Conservation (phyloP, 2,113 vertebrate species). For the Pollachius pollachius region DNA sequence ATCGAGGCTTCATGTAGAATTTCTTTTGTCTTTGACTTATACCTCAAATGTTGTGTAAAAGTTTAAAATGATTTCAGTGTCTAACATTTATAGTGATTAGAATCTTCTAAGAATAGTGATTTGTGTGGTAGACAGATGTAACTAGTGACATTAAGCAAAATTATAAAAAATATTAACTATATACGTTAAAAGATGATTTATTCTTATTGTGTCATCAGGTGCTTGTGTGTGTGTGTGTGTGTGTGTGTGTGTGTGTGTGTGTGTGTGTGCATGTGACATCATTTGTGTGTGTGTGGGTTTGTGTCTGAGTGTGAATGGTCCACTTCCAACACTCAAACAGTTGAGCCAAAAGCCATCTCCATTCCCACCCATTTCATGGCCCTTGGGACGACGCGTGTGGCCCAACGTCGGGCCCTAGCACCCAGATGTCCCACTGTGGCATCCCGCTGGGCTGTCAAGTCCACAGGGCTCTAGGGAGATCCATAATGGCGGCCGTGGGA, state of each 20-base stretch:
- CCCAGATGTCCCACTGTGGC: slow-evolving; percentile 42
- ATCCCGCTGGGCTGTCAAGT: slow-evolving; percentile 32
- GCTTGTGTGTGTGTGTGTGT: not conserved
- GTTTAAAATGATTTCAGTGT: too few relatives aligned
- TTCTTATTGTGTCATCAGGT: not conserved
- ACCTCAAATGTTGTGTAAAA: too few relatives aligned
- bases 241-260: not conserved
- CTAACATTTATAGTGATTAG: too few relatives aligned
- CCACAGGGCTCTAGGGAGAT: slow-evolving; percentile 25
- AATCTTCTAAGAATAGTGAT: too few relatives aligned
- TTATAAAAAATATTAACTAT: too few relatives aligned
- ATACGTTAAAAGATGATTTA: not conserved
- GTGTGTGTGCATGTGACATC: not conserved
- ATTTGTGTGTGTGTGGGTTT: not conserved
- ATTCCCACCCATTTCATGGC: slow-evolving; percentile 18
- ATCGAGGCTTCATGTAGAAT: too few relatives aligned
- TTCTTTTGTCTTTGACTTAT: too few relatives aligned
- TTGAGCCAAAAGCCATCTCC: not conserved
- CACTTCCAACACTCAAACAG: not conserved
- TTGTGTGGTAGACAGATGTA: too few relatives aligned
- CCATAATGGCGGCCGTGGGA: slow-evolving; percentile 39
- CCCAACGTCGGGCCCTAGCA: slow-evolving; percentile 35
- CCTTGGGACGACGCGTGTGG: slow-evolving; percentile 15
- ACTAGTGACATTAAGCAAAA: too few relatives aligned
- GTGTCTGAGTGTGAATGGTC: not conserved